Percentiles rank a stretch among this genome's conserved stretches.
phyloP scores from a whole-genome alignment of 2,888 invertebrate species.

The Lamellibrachia satsuma region DNA sequence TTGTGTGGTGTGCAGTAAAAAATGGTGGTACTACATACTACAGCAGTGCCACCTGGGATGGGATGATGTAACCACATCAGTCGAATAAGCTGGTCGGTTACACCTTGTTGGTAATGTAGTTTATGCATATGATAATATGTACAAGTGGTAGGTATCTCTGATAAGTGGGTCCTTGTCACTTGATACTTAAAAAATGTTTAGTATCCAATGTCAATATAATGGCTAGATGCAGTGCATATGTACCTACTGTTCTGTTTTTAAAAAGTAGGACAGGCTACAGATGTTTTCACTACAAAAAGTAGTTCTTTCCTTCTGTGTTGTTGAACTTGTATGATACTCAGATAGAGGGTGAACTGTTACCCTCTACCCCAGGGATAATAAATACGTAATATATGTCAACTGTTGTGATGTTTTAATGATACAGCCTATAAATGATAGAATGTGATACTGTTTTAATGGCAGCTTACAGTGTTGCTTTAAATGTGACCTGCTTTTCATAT shows the following conservation, averaged over 20 bases:
- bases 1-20: too few species aligned
- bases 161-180: background rate
- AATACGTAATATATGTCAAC: too few species aligned
- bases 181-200: background rate
- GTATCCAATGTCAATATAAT: background rate
- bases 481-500: background rate
- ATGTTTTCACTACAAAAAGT: background rate
- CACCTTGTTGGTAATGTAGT: background rate
- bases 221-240: background rate
- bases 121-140: background rate
- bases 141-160: background rate
- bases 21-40: too few species aligned
- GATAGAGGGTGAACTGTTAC: too few species aligned
- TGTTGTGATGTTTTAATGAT: background rate
- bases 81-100: background rate
- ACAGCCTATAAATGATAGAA: background rate
- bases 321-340: too few species aligned
- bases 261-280: background rate
- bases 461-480: background rate
- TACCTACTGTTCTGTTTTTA: background rate
- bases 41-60: too few species aligned
- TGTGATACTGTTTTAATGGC: background rate
- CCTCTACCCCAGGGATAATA: too few species aligned
- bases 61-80: too few species aligned
- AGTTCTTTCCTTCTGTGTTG: background rate